Evolutionary conservation across 2,113 vertebrate genomes (phyloP), one percentile per base, ranked within the genome.

Genomic region (Emydura subglobosa): DNA sequence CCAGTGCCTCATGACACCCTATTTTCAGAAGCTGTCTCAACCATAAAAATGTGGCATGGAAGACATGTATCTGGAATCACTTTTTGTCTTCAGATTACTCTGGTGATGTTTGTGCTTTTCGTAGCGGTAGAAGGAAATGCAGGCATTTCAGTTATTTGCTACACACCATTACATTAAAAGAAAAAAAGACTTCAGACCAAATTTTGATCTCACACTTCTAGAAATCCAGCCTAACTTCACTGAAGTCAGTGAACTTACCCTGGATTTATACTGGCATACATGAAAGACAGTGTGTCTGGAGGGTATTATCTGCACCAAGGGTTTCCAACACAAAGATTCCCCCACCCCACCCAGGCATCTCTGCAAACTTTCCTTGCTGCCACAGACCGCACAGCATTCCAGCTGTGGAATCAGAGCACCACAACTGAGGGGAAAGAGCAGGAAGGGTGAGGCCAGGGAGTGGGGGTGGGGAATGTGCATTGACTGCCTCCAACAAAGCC

Each of bases 1-100:
- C 55, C 17, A 9, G 6, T 24, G 16, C 47, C n/a, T 89, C 9
- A 7, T 6, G 47, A 85, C 65, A 83, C 82, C 54, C 13, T 65
- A 8, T 85, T 94, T 94, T 86, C 76, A 96, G n/a, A 81, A n/a
- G 82, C 90, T 85, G 68, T 88, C 92, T 86, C 51, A 93, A 95
- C 88, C 12, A 1, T 2, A 4, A 80, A 87, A 90, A 31, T 4
- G 7, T 51, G 3, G 5, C 14, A 44, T 0, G 1, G 79, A 50
- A 72, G 39, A 68, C 10, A 51, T 91, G 87, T 10, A 22, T 4
- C 5, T 47, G 39, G 1, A 0, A 0, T 47, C 4, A 4, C 34
- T 19, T 44, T 13, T 53, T 84, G 79, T 95, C 88, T 79, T n/a
- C 72, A 82, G 53, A 14, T 19, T 92, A 54, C 65, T 65, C 11